These are phyloP conservation scores for Orius insidiosus DNA, from an alignment of 1,140 invertebrate species.

Conservation along the genomic window DNA sequence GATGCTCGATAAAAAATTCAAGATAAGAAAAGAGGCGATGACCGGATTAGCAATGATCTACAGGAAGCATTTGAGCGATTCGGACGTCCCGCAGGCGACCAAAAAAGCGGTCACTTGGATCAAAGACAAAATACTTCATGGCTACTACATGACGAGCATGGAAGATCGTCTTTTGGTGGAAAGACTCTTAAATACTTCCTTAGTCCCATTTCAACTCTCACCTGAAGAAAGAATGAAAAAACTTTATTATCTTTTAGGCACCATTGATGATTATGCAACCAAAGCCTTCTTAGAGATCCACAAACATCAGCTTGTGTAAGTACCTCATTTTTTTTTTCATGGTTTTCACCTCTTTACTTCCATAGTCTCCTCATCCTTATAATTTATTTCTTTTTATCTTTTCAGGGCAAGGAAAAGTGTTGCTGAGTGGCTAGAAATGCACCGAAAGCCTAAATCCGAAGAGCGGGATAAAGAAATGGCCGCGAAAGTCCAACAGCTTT, in stretches of 20 bases:
- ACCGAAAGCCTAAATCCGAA: slow-evolving; percentile 40
- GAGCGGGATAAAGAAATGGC: slow-evolving; percentile 50
- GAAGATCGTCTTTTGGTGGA: slow-evolving; percentile 76
- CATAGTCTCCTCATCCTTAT: no score
- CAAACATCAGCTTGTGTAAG: slow-evolving; percentile 69
- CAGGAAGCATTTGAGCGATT: slow-evolving; percentile 71
- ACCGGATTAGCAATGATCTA: slow-evolving; percentile 85
- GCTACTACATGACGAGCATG: slow-evolving; percentile 67
- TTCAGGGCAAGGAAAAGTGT: slow-evolving; percentile 60
- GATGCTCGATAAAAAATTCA: slow-evolving; percentile 93
- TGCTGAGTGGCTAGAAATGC: slow-evolving; percentile 66
- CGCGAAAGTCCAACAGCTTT: slow-evolving; percentile 28
- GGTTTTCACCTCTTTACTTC: no score
- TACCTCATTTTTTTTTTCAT: no score
- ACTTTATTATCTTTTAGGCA: slow-evolving; percentile 76
- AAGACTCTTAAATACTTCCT: slow-evolving; percentile 81
- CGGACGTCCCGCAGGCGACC: slow-evolving; percentile 65
- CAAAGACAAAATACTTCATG: slow-evolving; percentile 92
- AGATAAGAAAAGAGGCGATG: slow-evolving; percentile 91
- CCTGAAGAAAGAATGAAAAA: slow-evolving; percentile 85
- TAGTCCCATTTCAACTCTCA: slow-evolving; percentile 82
- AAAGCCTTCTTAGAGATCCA: slow-evolving; percentile 91
- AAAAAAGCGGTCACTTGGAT: slow-evolving; percentile 89
- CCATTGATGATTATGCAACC: slow-evolving; percentile 86
- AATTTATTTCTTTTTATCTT: no score